Percentiles rank a stretch among this genome's conserved stretches.
These are phyloP conservation scores for Chunga burmeisteri DNA, from an alignment of 2,113 vertebrate genomes.

Conservation along the genomic window DNA sequence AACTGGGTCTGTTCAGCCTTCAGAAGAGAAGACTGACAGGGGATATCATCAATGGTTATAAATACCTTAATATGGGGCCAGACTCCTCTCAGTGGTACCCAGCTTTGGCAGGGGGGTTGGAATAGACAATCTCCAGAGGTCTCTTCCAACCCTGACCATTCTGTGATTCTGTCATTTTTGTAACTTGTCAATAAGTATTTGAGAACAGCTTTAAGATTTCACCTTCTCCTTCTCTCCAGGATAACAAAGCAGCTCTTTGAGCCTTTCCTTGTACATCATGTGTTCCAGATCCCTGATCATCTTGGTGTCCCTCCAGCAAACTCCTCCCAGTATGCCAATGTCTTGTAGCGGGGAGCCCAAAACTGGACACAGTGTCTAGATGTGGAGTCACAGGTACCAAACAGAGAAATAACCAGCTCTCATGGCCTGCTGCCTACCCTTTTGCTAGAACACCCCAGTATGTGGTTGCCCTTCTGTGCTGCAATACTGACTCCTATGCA, in stretches of 20 bases:
- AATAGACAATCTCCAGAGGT: too few species aligned
- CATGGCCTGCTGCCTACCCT: background rate
- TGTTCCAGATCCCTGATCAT: background rate
- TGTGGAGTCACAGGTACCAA: background rate
- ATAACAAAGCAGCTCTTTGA: background rate
- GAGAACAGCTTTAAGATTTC: background rate
- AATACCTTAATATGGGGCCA: too few species aligned
- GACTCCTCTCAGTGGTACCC: too few species aligned
- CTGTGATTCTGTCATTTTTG: background rate
- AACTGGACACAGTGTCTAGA: background rate
- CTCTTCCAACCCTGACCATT: too few species aligned
- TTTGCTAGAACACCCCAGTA: background rate
- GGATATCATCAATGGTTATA: too few species aligned
- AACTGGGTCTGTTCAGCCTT: too few species aligned
- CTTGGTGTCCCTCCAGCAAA: background rate
- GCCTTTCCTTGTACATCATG: background rate
- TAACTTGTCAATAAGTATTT: background rate
- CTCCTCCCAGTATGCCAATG: background rate
- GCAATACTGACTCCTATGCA: background rate
- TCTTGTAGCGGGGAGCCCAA: background rate
- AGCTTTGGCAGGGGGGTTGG: too few species aligned
- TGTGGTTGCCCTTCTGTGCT: background rate
- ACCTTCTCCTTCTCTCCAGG: background rate
- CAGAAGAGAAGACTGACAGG: too few species aligned
- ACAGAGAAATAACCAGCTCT: background rate